Base-by-base conservation (phyloP, 2,888 invertebrate genomes). In the Caenorhabditis uteleia region DNA sequence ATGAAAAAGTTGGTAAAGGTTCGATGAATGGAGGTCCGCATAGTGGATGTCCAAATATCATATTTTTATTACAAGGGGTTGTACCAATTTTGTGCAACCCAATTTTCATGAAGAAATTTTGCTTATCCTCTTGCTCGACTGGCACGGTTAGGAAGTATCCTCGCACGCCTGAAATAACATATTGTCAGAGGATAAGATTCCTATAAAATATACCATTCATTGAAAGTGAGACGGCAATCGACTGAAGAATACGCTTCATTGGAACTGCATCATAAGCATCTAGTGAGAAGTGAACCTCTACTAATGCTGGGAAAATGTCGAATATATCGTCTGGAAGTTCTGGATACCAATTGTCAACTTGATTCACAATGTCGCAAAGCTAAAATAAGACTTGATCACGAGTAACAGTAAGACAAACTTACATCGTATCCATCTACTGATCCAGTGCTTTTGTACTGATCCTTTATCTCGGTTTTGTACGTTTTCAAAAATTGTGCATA, bases 201-300 rank as follows among this genome's bases (percentile, higher is more conserved):
- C 8, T n/a, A 20, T 48, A n/a, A n/a, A n/a, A n/a, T 23, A 26
- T 49, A 77, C 76, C 76, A 34, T 72, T 77, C 42, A 77, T 55
- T 0, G 74, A 58, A 33, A 77, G 54, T 14, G 72, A 60, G 2
- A 74, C 66, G 8, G 70, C 60, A 16, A 70, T 56, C 8, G 62
- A 45, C 18, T 72, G 74, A 2, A 78, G 25, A 25, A 76, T 56
- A 31, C 74, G 70, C 20, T 70, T 70, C 50, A 72, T 72, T 7
- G 75, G 72, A 33, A 74, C 70, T n/a, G 77, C 66, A 25, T 76
- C 77, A 25, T 53, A 58, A 0, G 67, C 40, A 47, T 71, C 65
- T 29, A 66, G 39, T 25, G 61, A 60, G 54, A 75, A 78, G 14
- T 76, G 70, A 7, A 77, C 62, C 31, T 78, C 75, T 10, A 78